Base-by-base conservation (phyloP, 2,113 vertebrate genomes). In the Mormoops blainvillei region DNA sequence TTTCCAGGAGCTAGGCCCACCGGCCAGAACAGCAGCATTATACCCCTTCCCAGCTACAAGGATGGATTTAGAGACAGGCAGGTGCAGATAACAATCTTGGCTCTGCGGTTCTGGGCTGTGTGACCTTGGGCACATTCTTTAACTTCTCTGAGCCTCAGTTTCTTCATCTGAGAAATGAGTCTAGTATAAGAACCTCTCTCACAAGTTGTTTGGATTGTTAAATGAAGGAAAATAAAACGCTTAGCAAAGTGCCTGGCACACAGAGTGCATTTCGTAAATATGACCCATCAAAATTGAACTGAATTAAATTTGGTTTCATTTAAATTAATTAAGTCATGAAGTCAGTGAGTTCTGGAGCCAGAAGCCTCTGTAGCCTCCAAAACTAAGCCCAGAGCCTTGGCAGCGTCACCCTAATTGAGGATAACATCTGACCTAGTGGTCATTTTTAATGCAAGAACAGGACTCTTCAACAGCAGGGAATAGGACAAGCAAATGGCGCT, bases 281-380 rank as follows among this genome's bases (percentile, higher is more conserved):
- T 33, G 82, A 92, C 38, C 95, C 77, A 82, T 78, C 93, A 93
- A 52, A 82, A 88, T 11, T 11, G 87, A 97, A 95, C 91, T 91
- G 93, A 73, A 92, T 48, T 65, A 74, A 97, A 94, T 94, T 96
- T 94, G 89, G 86, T 86, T 92, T 82, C 96, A 93, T 95, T 97
- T 97, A 96, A 86, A 58, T 93, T 74, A 93, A 98, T 97, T 96
- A 98, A 91, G 83, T n/a, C 93, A 89, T 95, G 97, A 98, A 94
- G 88, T 95, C 97, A 96, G 91, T 43, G 67, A 38, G 54, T 78
- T 82, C 91, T 93, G 82, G 93, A 96, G 96, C 96, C 91, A 95
- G 97, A 63, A 94, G 65, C 38, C 70, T 68, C 96, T 92, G 92
- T 13, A 12, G 96, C 54, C 86, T 97, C 87, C 36, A 18, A 73